Conservation (phyloP, 2,797 vertebrate species). For the Eulemur albifrons region DNA sequence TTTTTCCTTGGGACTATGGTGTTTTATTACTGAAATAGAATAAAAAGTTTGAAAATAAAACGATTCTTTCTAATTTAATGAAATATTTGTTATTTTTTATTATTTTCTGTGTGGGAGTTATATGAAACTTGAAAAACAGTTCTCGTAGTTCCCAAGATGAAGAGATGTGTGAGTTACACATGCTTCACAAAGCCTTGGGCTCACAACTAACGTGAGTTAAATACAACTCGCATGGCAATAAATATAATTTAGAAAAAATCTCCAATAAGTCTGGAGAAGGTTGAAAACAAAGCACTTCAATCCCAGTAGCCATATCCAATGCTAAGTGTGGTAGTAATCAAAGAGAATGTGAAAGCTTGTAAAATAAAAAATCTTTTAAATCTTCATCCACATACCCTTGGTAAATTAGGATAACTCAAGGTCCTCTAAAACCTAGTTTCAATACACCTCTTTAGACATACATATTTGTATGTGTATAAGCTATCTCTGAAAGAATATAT, state of each 20-base stretch:
- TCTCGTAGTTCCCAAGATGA: too few species aligned
- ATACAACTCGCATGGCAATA: too few species aligned
- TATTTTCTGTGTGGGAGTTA: too few species aligned
- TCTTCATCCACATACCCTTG: neutral
- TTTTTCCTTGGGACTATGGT: too few species aligned
- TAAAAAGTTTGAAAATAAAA: too few species aligned
- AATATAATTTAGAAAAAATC: neutral
- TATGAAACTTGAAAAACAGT: too few species aligned
- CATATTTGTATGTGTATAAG: neutral
- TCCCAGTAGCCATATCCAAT: neutral
- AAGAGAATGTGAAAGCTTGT: neutral
- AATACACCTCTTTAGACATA: neutral
- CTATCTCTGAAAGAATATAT: neutral
- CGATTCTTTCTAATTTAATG: too few species aligned
- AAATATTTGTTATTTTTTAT: too few species aligned
- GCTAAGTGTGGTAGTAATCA: accelerated
- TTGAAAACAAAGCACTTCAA: neutral
- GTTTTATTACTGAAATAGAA: too few species aligned
- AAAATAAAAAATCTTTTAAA: neutral
- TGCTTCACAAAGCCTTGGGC: too few species aligned
- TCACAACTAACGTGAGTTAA: too few species aligned
- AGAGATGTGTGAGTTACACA: too few species aligned
- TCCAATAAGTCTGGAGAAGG: neutral
- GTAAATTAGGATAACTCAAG: neutral
- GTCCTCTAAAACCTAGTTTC: neutral